A percentile compares a stretch with the other conserved stretches of the same genome.
Evolutionary conservation across 2,797 vertebrate genomes (phyloP).

Genomic region (Gouania willdenowi): DNA sequence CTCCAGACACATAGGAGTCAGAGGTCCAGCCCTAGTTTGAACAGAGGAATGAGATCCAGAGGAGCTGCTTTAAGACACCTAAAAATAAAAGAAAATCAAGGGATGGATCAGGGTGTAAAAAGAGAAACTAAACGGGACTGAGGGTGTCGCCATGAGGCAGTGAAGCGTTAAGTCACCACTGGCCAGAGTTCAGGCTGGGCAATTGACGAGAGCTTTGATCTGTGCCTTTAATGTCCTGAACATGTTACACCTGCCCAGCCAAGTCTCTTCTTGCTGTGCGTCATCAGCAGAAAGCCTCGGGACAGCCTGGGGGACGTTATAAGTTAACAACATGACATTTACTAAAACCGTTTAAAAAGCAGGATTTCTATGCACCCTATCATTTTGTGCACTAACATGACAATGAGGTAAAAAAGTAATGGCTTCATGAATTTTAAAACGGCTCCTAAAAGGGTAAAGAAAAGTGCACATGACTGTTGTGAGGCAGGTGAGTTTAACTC

Average conservation of each 20-base stretch:
- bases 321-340: constrained; percentile 1
- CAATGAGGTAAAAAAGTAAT: too few relatives aligned
- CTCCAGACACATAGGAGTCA: constrained; percentile 35
- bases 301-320: background rate
- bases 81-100: constrained; percentile 19
- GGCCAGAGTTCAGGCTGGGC: constrained; percentile 37
- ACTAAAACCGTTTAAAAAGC: background rate
- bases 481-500: too few relatives aligned
- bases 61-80: constrained; percentile 15
- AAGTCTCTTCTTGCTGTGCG: constrained; percentile 20
- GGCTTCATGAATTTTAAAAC: too few relatives aligned
- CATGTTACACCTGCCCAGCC: constrained; percentile 53
- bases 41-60: constrained; percentile 21
- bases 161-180: constrained; percentile 35
- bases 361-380: constrained; percentile 1
- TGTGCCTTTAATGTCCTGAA: constrained; percentile 45
- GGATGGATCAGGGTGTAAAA: constrained; percentile 5
- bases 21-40: constrained; percentile 38
- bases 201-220: constrained; percentile 56
- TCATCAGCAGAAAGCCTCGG: constrained; percentile 18
- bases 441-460: too few relatives aligned
- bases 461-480: too few relatives aligned
- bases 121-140: constrained; percentile 40
- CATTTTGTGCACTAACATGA: too few relatives aligned
- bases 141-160: constrained; percentile 48